phyloP scores from a whole-genome alignment of 2,113 vertebrate genomes.

The Erinaceus europaeus region DNA sequence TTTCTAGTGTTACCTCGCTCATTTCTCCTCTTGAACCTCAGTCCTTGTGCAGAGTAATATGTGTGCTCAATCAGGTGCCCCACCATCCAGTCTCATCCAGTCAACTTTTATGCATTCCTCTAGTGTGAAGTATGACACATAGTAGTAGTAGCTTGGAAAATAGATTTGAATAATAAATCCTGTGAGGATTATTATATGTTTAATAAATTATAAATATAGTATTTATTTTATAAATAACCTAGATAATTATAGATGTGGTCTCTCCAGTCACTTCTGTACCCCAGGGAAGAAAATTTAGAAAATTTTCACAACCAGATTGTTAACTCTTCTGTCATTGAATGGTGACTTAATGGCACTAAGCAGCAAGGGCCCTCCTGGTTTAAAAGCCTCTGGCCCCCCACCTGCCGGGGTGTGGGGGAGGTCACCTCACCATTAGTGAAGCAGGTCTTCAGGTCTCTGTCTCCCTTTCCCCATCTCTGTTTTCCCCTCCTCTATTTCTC shows the following conservation, averaged over 20 bases:
- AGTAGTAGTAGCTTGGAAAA: neutral
- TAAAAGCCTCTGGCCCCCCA: too few relatives aligned
- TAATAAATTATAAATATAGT: too few relatives aligned
- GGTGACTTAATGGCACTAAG: neutral
- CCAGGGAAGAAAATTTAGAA: neutral
- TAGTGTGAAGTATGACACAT: neutral
- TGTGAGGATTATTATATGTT: neutral
- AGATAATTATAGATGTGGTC: neutral
- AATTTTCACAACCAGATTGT: constrained; percentile 39
- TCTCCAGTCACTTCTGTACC: neutral
- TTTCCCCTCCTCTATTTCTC: too few relatives aligned
- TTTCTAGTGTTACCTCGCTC: too few relatives aligned
- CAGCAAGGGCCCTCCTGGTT: too few relatives aligned
- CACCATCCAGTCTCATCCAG: neutral
- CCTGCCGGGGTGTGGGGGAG: too few relatives aligned
- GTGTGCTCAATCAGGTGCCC: too few relatives aligned
- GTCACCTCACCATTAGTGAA: too few relatives aligned
- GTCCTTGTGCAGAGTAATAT: neutral
- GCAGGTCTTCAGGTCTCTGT: too few relatives aligned
- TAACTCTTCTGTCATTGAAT: neutral
- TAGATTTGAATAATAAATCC: neutral
- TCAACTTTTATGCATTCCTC: neutral
- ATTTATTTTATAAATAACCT: too few relatives aligned
- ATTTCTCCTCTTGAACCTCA: too few relatives aligned
- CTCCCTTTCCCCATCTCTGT: too few relatives aligned